Base-by-base conservation (phyloP, 2,888 invertebrate genomes). In the Drosophila ochracea region DNA sequence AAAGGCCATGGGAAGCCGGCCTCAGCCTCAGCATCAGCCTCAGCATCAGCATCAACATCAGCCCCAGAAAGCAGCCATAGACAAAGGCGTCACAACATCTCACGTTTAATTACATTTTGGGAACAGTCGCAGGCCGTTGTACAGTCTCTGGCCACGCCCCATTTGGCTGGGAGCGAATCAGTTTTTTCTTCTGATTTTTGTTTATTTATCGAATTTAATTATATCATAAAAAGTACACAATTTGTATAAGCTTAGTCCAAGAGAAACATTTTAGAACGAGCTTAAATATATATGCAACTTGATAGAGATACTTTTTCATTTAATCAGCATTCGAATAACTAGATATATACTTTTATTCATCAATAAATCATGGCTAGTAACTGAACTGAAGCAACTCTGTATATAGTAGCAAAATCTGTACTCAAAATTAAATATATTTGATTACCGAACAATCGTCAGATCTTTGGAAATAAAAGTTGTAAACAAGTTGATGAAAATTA, bases 31-130 rank as follows among this genome's bases (percentile, higher is more conserved):
- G 58, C 37, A 9, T 39, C 28, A 16, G 47, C 21, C 31, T 43
- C 59, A 2, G 47, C n/a, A 37, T 16, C 59, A 4, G 31, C 19
- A 41, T 4, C 37, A 28, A 28, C 19, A 52, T 6, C 31, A 31
- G 53, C 39, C 47, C 41, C 58, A 63, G 39, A 59, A 50, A 54
- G 30, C 43, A 41, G 52, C 28, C 63, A 55, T 71, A 84, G 80
- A 73, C 85, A 84, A 84, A 87, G 83, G 88, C 88, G 88, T 88
- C 85, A 84, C 83, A 83, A 82, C 77, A 88, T 84, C 85, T 88
- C 83, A 70, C 83, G 75, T 82, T 84, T 84, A 84, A 84, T 88
- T 82, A 80, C 85, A 71, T 80, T 84, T 83, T 52, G 67, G 72
- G 71, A 66, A 76, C 74, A 72, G 55, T 63, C 50, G 52, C 66